Base-by-base conservation (phyloP, 2,113 vertebrate species). In the Isurus oxyrinchus region DNA sequence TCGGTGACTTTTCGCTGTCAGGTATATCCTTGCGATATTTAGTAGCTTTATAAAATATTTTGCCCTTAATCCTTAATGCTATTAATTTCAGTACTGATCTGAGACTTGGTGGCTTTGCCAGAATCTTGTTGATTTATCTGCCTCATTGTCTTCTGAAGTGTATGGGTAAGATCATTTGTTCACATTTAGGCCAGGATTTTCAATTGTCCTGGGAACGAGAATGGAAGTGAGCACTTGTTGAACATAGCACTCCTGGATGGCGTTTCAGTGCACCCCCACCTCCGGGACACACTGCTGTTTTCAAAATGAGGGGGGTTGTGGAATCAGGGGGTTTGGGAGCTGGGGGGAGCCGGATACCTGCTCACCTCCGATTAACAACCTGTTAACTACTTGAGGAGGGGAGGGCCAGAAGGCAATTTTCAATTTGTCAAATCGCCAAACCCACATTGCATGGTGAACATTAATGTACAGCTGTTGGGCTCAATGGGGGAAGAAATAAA, bases 1-100 rank as follows among this genome's bases (percentile, higher is more conserved):
- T 96, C 96, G 98, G 98, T 44, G 97, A 99, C 86, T 98, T 98
- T 2, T 98, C 99, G 44, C 98, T 99, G 40, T 99, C 99, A 98
- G 99, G 99, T 99, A 98, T 96, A 72, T 72, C 69, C 16, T 35
- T 72, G 27, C 5, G 11, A 49, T 91, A 31, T 27, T 53, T 95
- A 25, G 7, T 72, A 44, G 16, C 14, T 27, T 72, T 35, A 55
- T 63, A 72, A 72, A 72, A 31, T 95, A 4, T 72, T 72, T 72
- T 95, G 66, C 66, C 31, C 5, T 59, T 57, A 84, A 84, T 44
- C 35, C 35, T 0, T 84, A 40, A 84, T 40, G 14, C 81, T 84
- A 7, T 44, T 21, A 23, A 84, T 7, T 49, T 84, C 16, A 49
- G 5, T 84, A 6, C n/a, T 84, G 40, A 7, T 21, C 40, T 44